Evolutionary conservation across 2,888 invertebrate genomes (phyloP), one percentile per base, ranked within the genome.

Genomic region (Willowsia nigromaculata): DNA sequence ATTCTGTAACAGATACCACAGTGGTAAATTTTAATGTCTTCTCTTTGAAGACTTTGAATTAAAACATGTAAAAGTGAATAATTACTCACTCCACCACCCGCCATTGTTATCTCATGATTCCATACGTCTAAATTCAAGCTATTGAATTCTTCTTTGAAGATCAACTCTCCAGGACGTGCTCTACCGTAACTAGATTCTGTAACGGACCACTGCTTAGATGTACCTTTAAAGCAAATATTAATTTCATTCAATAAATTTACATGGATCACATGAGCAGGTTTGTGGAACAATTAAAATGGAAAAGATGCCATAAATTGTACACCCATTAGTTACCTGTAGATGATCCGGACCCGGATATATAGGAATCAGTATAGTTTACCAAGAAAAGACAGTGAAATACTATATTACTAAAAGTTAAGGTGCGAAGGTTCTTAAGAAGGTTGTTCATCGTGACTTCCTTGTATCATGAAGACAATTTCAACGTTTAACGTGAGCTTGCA

Each of bases 101-200:
- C 94, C 93, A 96, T 93, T 0, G 96, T 96, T 91, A 95, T 95
- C 93, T 96, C 96, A 93, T 96, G 96, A 93, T 95, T 94, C 96
- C 96, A 96, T 91, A 94, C 95, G 91, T 95, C 94, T 0, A 95
- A 93, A 93, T 96, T 95, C 11, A 96, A 94, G 0, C 93, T 93
- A 25, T 95, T 94, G 93, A 96, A 96, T 37, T 95, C 95, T 47
- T 96, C 96, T 11, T 95, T 93, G 93, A 96, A 96, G 93, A 96
- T 95, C 62, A 96, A 93, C 9, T 94, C 95, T 0, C 95, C 96
- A 0, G 91, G 88, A 15, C 78, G 86, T 0, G 89, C 89, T 47
- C 91, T 71, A 18, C 91, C 91, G 53, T 59, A 82, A 9, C 74
- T 87, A 0, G 91, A 90, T 43, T 90, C 91, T 13, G 91, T 91